These are phyloP conservation scores for Eleutherodactylus coqui DNA, from an alignment of 2,797 vertebrate species.

Conservation along the genomic window DNA sequence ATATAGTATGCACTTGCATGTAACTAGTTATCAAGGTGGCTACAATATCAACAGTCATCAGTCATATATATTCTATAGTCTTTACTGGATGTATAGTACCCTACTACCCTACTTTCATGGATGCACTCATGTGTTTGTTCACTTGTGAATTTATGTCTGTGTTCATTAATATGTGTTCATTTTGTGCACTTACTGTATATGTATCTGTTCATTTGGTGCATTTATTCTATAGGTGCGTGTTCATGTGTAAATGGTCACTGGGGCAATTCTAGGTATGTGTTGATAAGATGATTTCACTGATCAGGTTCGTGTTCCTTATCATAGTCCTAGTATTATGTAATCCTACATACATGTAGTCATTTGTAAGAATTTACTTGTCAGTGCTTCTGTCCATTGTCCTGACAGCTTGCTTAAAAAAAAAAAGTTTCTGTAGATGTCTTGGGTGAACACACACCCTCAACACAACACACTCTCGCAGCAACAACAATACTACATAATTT, in stretches of 20 bases:
- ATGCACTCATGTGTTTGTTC: neutral
- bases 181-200: neutral
- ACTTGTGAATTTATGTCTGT: neutral
- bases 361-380: neutral
- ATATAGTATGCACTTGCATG: neutral
- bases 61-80: neutral
- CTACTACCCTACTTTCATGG: no score
- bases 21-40: neutral
- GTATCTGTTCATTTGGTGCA: neutral
- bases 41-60: neutral
- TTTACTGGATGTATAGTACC: neutral
- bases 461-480: conserved; percentile 45
- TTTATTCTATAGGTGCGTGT: no score
- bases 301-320: neutral
- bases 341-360: neutral
- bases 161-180: neutral
- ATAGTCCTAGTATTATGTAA: neutral
- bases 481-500: conserved; percentile 62
- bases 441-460: conserved; percentile 43
- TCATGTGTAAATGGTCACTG: no score
- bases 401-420: conserved; percentile 34
- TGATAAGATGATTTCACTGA: neutral
- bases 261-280: no score
- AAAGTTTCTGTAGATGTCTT: conserved; percentile 47
- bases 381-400: conserved; percentile 50